Conservation (phyloP, 2,888 invertebrate genomes). For the Hecatera dysodea region DNA sequence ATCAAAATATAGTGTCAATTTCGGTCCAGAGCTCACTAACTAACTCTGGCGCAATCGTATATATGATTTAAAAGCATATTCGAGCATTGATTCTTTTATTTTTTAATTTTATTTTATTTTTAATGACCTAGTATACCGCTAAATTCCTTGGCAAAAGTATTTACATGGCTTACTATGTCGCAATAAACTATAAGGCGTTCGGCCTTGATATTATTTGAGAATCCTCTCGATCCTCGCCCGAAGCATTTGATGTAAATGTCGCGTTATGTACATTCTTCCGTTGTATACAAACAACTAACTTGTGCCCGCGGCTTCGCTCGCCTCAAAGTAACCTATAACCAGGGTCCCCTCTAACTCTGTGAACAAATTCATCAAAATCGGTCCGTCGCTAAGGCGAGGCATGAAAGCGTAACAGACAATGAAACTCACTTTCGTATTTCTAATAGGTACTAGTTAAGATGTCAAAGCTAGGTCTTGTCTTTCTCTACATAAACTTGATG, state of each 20-base stretch:
- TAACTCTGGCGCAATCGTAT: background rate
- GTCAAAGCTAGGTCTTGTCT: background rate
- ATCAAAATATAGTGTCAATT: no score
- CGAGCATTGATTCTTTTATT: background rate
- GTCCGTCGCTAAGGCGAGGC: no score
- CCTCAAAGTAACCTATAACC: no score
- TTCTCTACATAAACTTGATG: constrained; percentile 13
- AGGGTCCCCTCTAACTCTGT: no score
- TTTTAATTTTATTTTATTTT: background rate
- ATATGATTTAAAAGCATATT: background rate
- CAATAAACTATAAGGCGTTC: constrained; percentile 45
- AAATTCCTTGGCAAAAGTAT: constrained; percentile 15
- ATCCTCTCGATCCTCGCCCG: constrained; percentile 44
- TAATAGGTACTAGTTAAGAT: background rate
- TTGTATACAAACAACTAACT: constrained; percentile 3
- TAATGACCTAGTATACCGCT: background rate
- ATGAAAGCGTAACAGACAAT: no score
- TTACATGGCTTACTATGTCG: constrained; percentile 12
- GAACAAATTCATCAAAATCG: no score
- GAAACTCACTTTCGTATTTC: no score
- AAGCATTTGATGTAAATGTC: constrained; percentile 46
- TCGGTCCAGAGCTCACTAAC: no score
- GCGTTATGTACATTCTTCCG: constrained; percentile 14
- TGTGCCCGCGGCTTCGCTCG: no score
- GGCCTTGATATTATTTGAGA: constrained; percentile 66